Base-by-base conservation (phyloP, 2,797 vertebrate genomes). In the Ctenopoma kingsleyae region DNA sequence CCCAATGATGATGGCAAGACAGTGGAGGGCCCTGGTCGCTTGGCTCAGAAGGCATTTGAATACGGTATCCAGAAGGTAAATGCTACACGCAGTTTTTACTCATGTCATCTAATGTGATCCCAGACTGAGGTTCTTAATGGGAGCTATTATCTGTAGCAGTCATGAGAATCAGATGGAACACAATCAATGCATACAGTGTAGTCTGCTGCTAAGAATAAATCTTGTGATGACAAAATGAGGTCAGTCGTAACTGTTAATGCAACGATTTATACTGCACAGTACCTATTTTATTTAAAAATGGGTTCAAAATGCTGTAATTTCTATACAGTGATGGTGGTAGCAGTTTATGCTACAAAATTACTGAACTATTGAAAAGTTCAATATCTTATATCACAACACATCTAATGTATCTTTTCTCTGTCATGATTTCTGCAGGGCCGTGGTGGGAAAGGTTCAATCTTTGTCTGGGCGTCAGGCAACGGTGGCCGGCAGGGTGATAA, bases 1-100 rank as follows among this genome's bases (percentile, higher is more conserved):
- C 98, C 98, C 36, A 99, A 99, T 0, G 98, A 99, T 17, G 98
- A 99, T 0, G 98, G 98, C 2, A 98, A 98, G 93, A 99, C 98
- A 0, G 98, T 99, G 66, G 98, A 99, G 80, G 98, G 98, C 0
- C 98, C 98, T 0, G 97, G 98, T 0, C 95, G 96, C 16, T 90
- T 99, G 69, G 98, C 98, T 16, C 96, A 98, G 89, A 99, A 99
- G 85, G 98, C 98, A 47, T 99, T 99, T 35, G 97, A 99, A 78
- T 98, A 98, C 13, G 98, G 98, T 7, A 98, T 99, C 77, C 96
- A 95, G 81, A 96, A 97, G 96, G 97, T 99, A 88, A 12, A 79
- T 17, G 3, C 61, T 13, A 65, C 3, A 2, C 15, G 4, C 6
- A 8, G 22, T 32, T 56, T 63, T 17, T n/a, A 11, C 11, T 62